These are phyloP conservation scores for Falco naumanni DNA, from an alignment of 2,797 vertebrate genomes.

Conservation along the genomic window DNA sequence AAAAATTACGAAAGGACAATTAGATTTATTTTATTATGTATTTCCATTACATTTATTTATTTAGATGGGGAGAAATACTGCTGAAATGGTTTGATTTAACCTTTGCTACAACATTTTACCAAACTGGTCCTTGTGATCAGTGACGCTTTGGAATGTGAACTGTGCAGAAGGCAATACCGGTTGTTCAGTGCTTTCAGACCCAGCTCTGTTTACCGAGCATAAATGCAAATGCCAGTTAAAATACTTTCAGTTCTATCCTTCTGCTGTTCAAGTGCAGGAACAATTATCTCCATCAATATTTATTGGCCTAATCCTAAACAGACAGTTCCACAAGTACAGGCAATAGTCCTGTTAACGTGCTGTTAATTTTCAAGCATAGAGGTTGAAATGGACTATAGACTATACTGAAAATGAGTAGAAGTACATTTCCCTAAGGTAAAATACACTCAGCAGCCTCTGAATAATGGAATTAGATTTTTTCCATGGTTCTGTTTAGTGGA, in stretches of 20 bases:
- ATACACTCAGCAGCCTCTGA: slow-evolving; percentile 55
- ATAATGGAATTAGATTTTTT: slow-evolving; percentile 68
- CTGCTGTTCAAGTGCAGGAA: slow-evolving; percentile 68
- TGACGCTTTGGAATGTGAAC: slow-evolving; percentile 56
- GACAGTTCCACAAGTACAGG: slow-evolving; percentile 53
- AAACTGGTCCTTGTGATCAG: slow-evolving; percentile 61
- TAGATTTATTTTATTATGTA: slow-evolving; percentile 3
- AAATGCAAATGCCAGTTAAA: slow-evolving; percentile 68
- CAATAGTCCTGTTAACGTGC: slow-evolving; percentile 68
- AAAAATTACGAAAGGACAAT: slow-evolving; percentile 16
- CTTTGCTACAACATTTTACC: slow-evolving; percentile 67
- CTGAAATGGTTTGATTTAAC: slow-evolving; percentile 38
- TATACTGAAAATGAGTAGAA: slow-evolving; percentile 67
- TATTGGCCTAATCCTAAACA: slow-evolving; percentile 73
- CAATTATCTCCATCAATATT: slow-evolving; percentile 73
- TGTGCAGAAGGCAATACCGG: slow-evolving; percentile 21
- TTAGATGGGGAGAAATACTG: slow-evolving; percentile 4
- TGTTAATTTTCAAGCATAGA: slow-evolving; percentile 73
- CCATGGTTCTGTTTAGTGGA: slow-evolving; percentile 51
- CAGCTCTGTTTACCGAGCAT: slow-evolving; percentile 68
- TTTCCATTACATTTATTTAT: slow-evolving; percentile 12
- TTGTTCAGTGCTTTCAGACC: slow-evolving; percentile 49
- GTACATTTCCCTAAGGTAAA: slow-evolving; percentile 70
- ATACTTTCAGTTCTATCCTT: slow-evolving; percentile 61
- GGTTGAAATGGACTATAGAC: slow-evolving; percentile 70